These are phyloP conservation scores for Phrynosoma platyrhinos DNA, from an alignment of 2,113 vertebrate species.

Conservation along the genomic window DNA sequence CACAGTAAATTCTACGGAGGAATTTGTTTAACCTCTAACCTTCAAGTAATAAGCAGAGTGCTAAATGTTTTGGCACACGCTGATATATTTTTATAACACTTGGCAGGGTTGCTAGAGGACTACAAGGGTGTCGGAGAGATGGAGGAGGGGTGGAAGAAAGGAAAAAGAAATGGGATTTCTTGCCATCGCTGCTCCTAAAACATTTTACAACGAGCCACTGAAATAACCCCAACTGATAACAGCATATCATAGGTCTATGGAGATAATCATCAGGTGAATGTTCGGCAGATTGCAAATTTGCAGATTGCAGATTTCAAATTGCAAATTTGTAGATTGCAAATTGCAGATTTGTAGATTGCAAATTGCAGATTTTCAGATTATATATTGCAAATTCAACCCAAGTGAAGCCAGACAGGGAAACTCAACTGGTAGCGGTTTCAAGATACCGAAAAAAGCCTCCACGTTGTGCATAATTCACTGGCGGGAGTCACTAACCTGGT, in stretches of 20 bases:
- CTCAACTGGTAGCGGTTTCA: background rate
- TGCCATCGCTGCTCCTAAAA: background rate
- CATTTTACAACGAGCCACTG: background rate
- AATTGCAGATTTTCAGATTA: too few relatives aligned
- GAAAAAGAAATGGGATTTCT: slow-evolving; percentile 9
- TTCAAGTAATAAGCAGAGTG: slow-evolving; percentile 68
- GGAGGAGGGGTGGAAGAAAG: slow-evolving; percentile 5
- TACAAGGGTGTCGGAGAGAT: background rate
- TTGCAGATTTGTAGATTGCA: too few relatives aligned
- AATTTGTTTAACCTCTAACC: slow-evolving; percentile 78
- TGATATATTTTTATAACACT: slow-evolving; percentile 75
- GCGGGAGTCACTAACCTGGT: too few relatives aligned
- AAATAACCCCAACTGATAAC: background rate
- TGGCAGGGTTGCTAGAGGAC: slow-evolving; percentile 65
- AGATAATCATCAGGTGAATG: background rate
- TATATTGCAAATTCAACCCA: background rate
- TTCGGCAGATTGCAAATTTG: background rate
- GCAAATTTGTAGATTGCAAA: too few relatives aligned
- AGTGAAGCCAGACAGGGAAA: background rate
- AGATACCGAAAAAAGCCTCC: background rate
- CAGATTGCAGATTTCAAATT: too few relatives aligned
- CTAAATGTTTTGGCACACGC: slow-evolving; percentile 73
- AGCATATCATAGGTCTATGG: background rate
- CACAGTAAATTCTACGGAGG: slow-evolving; percentile 73
- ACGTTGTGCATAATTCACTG: too few relatives aligned